Percentiles rank a stretch among this genome's conserved stretches.
phyloP scores from a whole-genome alignment of 2,888 invertebrate genomes.

The Acronicta psi region DNA sequence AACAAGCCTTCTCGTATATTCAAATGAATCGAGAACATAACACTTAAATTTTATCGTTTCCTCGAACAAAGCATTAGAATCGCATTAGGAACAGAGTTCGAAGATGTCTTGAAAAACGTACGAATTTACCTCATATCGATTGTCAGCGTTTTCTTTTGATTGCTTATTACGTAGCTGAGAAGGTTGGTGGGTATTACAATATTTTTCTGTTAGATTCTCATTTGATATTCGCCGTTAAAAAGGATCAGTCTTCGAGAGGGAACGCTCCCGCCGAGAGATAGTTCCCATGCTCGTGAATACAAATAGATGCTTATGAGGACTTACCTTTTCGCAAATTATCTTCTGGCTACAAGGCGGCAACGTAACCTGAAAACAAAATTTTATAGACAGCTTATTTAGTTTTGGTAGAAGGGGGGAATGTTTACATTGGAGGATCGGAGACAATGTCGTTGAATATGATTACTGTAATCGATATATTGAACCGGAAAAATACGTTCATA shows the following conservation, averaged over 20 bases:
- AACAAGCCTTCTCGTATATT: constrained; percentile 57
- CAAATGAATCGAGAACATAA: constrained; percentile 62
- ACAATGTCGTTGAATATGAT: constrained; percentile 57
- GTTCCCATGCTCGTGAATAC: constrained; percentile 75
- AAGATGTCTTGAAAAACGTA: constrained; percentile 52
- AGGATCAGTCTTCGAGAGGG: constrained; percentile 57
- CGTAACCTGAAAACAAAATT: constrained; percentile 82
- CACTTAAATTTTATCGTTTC: constrained; percentile 63
- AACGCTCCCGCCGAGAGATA: constrained; percentile 46
- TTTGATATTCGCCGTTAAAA: constrained; percentile 57
- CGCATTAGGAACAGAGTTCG: constrained; percentile 53
- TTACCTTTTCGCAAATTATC: constrained; percentile 86
- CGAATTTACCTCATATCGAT: constrained; percentile 53
- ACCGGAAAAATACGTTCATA: constrained; percentile 30
- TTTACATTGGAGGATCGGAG: constrained; percentile 58
- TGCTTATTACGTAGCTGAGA: constrained; percentile 42
- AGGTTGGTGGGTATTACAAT: constrained; percentile 33
- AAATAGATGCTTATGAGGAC: constrained; percentile 76
- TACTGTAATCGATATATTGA: constrained; percentile 54
- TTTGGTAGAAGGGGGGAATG: constrained; percentile 56
- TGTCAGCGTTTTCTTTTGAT: constrained; percentile 57
- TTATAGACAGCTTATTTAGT: constrained; percentile 72
- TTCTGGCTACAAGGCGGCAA: constrained; percentile 75
- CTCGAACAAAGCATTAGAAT: constrained; percentile 61
- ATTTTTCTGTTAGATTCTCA: constrained; percentile 48